phyloP scores from a whole-genome alignment of 1,140 invertebrate genomes.

The Penaeus chinensis region DNA sequence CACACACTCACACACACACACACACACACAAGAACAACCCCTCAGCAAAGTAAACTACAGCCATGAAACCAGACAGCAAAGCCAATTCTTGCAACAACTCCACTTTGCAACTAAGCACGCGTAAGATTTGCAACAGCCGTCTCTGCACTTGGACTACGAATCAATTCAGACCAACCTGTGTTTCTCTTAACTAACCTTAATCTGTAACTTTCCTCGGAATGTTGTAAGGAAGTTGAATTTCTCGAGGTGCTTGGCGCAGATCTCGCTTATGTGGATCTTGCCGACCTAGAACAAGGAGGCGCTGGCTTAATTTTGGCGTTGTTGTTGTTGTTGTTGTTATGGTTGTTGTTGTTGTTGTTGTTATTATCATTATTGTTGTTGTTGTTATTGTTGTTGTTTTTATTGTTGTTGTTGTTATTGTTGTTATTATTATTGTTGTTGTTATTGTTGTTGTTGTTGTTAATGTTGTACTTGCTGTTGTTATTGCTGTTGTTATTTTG shows the following conservation, averaged over 20 bases:
- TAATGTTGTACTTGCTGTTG: too few species aligned
- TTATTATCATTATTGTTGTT: too few species aligned
- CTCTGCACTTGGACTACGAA: neutral
- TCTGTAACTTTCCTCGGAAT: constrained; percentile 66
- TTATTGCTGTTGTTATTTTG: too few species aligned
- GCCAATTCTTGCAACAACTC: neutral
- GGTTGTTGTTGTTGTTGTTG: too few species aligned
- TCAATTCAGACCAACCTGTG: neutral
- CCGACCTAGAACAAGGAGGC: constrained; percentile 66
- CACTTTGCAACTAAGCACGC: neutral
- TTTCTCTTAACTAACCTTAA: constrained; percentile 67
- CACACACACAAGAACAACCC: neutral
- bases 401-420: too few species aligned
- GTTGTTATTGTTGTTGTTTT: too few species aligned
- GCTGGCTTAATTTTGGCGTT: neutral
- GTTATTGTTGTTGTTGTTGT: too few species aligned
- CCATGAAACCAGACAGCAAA: neutral
- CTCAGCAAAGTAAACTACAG: neutral
- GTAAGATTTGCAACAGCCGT: neutral
- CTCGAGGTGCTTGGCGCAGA: constrained; percentile 66
- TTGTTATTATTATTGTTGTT: too few species aligned
- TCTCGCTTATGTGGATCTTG: constrained; percentile 67
- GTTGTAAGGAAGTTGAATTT: constrained; percentile 66
- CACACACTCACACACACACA: constrained; percentile 3
- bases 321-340: too few species aligned